Conservation (phyloP, 1,140 invertebrate species). For the Zaprionus camerounensis region DNA sequence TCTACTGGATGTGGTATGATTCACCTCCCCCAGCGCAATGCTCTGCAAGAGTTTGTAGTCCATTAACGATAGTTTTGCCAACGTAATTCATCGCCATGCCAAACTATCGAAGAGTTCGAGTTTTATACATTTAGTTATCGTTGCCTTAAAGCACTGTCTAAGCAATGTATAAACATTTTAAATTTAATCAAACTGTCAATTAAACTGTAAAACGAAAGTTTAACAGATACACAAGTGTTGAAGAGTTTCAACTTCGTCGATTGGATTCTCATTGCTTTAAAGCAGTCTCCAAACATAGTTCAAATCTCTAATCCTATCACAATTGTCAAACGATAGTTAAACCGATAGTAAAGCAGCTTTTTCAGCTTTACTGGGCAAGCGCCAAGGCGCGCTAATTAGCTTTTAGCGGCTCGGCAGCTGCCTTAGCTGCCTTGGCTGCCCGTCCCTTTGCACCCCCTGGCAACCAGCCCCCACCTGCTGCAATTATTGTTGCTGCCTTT, state of each 20-base stretch:
- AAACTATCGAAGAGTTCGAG: background rate
- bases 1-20: too few relatives aligned
- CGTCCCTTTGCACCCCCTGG: background rate
- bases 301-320: background rate
- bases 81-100: background rate
- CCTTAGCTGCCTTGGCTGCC: background rate
- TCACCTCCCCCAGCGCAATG: background rate
- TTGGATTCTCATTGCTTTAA: background rate
- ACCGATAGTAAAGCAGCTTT: background rate
- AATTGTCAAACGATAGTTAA: conserved; percentile 1
- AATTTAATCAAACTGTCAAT: too few relatives aligned
- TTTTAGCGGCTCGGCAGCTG: background rate
- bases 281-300: background rate
- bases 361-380: background rate
- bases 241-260: too few relatives aligned
- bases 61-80: background rate
- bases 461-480: background rate
- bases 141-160: too few relatives aligned
- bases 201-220: too few relatives aligned
- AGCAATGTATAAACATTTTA: too few relatives aligned
- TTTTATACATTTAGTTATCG: too few relatives aligned
- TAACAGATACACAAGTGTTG: too few relatives aligned
- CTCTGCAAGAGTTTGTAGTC: background rate
- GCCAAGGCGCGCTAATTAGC: background rate
- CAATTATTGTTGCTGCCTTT: conserved; percentile 32